Conservation (phyloP, 2,113 vertebrate species). For the Noctilio leporinus region DNA sequence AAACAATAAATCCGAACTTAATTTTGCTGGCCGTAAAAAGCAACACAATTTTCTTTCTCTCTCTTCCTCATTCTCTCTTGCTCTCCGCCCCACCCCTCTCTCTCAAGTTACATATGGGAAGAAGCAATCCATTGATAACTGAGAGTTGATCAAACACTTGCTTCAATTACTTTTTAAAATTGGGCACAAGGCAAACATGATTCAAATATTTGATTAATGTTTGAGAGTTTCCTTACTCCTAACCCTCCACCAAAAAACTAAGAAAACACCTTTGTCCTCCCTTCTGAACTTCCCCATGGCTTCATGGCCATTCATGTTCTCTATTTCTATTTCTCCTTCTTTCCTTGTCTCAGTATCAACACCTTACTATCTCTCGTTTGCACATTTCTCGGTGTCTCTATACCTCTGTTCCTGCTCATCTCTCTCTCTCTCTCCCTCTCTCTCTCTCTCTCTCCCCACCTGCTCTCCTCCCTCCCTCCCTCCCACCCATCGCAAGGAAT, state of each 20-base stretch:
- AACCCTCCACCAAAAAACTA: fast-evolving
- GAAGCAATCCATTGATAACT: not conserved
- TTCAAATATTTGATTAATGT: not conserved
- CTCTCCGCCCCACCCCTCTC: not conserved
- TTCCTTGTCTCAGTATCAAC: not conserved
- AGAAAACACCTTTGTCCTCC: not conserved
- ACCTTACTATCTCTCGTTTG: not conserved
- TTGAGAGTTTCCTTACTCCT: not conserved
- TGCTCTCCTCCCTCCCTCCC: not conserved
- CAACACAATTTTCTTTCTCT: not conserved
- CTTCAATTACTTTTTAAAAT: constrained; percentile 2
- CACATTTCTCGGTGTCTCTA: not conserved
- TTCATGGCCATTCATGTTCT: too few species aligned
- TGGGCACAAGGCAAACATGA: not conserved
- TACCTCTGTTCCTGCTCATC: not conserved
- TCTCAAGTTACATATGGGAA: not conserved
- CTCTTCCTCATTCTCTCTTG: not conserved
- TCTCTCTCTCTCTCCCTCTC: not conserved
- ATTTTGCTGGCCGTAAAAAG: not conserved
- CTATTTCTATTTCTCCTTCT: not conserved
- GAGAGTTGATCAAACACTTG: not conserved
- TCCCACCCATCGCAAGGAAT: constrained; percentile 57
- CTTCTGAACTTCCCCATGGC: not conserved
- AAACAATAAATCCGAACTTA: not conserved
- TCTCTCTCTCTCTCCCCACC: not conserved